phyloP scores from a whole-genome alignment of 2,888 invertebrate species.

The Furcula furcula region DNA sequence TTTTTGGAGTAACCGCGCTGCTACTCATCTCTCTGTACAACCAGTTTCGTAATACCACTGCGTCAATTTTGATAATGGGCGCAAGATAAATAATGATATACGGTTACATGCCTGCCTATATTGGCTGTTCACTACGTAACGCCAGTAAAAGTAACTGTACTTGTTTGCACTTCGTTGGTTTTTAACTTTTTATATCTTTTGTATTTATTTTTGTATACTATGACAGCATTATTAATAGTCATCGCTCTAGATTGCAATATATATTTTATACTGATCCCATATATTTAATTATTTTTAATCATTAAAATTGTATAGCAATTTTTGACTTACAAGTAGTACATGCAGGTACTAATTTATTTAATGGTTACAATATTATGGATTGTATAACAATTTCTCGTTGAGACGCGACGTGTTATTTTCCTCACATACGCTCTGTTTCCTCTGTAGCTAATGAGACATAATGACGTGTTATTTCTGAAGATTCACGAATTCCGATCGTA shows the following conservation, averaged over 20 bases:
- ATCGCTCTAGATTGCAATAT: constrained; percentile 25
- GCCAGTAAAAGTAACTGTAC: constrained; percentile 66
- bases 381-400: constrained; percentile 53
- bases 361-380: constrained; percentile 62
- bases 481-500: constrained; percentile 74
- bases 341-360: constrained; percentile 56
- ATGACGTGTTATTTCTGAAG: constrained; percentile 76
- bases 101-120: constrained; percentile 46
- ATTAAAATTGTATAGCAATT: constrained; percentile 1
- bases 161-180: constrained; percentile 67
- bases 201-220: constrained; percentile 48
- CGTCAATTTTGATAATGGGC: constrained; percentile 54
- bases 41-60: constrained; percentile 34
- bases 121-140: constrained; percentile 50
- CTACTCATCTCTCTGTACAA: constrained; percentile 17
- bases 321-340: constrained; percentile 19
- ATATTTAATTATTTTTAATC: constrained; percentile 22
- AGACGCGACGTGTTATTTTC: constrained; percentile 66
- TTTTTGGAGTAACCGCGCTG: constrained; percentile 26
- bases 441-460: constrained; percentile 73
- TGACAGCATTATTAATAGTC: constrained; percentile 37
- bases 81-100: constrained; percentile 46
- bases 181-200: constrained; percentile 47
- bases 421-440: constrained; percentile 72
- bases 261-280: constrained; percentile 27